Conservation (phyloP, 2,113 vertebrate genomes). For the Thunnus maccoyii region DNA sequence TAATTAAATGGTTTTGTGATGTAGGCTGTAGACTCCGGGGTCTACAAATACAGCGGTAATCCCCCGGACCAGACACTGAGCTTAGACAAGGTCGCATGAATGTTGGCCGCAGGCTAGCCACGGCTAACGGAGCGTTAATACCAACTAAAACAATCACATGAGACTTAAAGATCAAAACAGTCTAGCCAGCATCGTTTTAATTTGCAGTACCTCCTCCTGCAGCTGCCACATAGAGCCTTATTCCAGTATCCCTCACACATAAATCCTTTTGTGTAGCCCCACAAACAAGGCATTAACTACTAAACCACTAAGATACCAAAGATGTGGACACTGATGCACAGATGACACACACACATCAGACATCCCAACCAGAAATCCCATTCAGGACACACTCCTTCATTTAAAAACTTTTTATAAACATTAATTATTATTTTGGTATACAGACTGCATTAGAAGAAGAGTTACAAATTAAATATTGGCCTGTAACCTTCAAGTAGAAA, state of each 20-base stretch:
- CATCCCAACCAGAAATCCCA: too few relatives aligned
- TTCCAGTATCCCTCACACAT: neutral
- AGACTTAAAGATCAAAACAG: constrained; percentile 34
- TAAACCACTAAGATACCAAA: constrained; percentile 16
- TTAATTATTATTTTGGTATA: too few relatives aligned
- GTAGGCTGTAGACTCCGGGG: neutral
- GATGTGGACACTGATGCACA: neutral
- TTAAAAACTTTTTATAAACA: too few relatives aligned
- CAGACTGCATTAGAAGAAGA: too few relatives aligned
- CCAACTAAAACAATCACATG: constrained; percentile 45
- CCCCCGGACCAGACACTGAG: constrained; percentile 58
- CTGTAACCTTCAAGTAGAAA: too few relatives aligned
- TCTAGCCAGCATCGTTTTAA: neutral
- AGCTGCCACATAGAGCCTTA: constrained; percentile 57
- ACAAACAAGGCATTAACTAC: constrained; percentile 24
- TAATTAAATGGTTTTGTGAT: constrained; percentile 30
- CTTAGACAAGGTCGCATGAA: constrained; percentile 49
- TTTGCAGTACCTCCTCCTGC: neutral
- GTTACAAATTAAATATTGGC: too few relatives aligned
- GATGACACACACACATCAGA: neutral
- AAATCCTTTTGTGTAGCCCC: constrained; percentile 31
- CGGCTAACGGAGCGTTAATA: constrained; percentile 40
- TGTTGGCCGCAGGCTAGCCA: constrained; percentile 21
- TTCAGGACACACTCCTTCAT: too few relatives aligned
- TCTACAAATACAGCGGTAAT: constrained; percentile 56